Base-by-base conservation (phyloP, 2,113 vertebrate genomes). In the Electrona antarctica region DNA sequence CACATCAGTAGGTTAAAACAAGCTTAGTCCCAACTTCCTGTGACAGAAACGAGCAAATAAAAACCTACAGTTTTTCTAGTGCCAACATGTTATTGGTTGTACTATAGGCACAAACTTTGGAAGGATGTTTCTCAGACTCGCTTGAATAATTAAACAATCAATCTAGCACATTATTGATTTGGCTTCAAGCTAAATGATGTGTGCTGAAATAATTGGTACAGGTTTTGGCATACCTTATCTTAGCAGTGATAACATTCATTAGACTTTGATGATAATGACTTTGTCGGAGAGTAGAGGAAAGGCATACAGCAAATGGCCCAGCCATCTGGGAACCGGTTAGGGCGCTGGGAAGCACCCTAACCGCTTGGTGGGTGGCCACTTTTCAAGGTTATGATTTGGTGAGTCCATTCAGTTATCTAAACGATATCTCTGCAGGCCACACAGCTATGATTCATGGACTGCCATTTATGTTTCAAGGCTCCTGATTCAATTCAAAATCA, bases 311-410 rank as follows among this genome's bases (percentile, higher is more conserved):
- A 41, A 41, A 41, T 41, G 33, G 33, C 33, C 33, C 33, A 41
- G 33, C 33, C 33, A 33, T 2, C 29, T 33, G 29, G 29, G 29
- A 33, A 33, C 4, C 29, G n/a, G n/a, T n/a, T n/a, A n/a, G n/a
- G n/a, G n/a, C n/a, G n/a, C n/a, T n/a, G n/a, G n/a, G n/a, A 1
- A 21, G 21, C 21, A 21, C 21, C 5, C 33, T 41, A 41, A 6
- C 33, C 33, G 33, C 33, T 41, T 41, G 33, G 33, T 6, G 33
- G 33, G 33, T 41, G 33, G 33, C 33, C 51, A 54, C 11, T 12
- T 13, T 13, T 54, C 54, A 73, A 69, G 57, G 61, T 76, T 51
- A 68, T 83, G 76, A 79, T 67, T 75, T 67, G 51, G 10, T 46
- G 15, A 64, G 50, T 47, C 49, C 9, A 48, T 29, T 57, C 64